Conservation (phyloP, 30 jellyfish, hydroid and myxozoan genomes). For the Pelagia noctiluca region DNA sequence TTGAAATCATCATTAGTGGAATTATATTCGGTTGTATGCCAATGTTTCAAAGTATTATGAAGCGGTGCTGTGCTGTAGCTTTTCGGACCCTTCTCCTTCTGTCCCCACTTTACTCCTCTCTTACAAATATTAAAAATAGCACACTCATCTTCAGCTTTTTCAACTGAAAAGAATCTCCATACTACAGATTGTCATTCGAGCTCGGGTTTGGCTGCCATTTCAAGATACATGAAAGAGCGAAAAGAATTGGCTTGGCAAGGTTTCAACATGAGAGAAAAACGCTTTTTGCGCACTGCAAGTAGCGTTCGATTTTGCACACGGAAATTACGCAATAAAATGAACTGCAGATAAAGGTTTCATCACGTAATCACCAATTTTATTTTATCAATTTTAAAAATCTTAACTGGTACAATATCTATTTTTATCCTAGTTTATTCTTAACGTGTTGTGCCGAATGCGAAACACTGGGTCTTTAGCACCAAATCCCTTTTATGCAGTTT, state of each 20-base stretch:
- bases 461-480: neutral
- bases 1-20: constrained; percentile 43
- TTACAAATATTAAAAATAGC: constrained; percentile 51
- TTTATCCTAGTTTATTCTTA: too few species aligned
- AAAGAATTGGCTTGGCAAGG: constrained; percentile 6
- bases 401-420: too few species aligned
- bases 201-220: constrained; percentile 14
- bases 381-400: neutral
- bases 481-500: constrained; percentile 2
- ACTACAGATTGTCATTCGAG: constrained; percentile 58
- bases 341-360: neutral
- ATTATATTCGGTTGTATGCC: constrained; percentile 46
- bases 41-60: constrained; percentile 57
- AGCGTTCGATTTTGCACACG: constrained; percentile 8
- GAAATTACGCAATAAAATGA: neutral
- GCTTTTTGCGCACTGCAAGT: constrained; percentile 1
- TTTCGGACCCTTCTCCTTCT: constrained; percentile 71
- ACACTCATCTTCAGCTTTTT: constrained; percentile 64
- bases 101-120: constrained; percentile 59
- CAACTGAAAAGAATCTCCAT: constrained; percentile 54
- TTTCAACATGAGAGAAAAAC: neutral
- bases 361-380: neutral
- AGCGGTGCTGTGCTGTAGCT: constrained; percentile 77
- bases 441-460: constrained; percentile 2
- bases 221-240: neutral